A percentile compares a stretch with the other conserved stretches of the same genome.
Evolutionary conservation across 1,140 invertebrate species (phyloP).

Genomic region (Brachionus paranguensis): DNA sequence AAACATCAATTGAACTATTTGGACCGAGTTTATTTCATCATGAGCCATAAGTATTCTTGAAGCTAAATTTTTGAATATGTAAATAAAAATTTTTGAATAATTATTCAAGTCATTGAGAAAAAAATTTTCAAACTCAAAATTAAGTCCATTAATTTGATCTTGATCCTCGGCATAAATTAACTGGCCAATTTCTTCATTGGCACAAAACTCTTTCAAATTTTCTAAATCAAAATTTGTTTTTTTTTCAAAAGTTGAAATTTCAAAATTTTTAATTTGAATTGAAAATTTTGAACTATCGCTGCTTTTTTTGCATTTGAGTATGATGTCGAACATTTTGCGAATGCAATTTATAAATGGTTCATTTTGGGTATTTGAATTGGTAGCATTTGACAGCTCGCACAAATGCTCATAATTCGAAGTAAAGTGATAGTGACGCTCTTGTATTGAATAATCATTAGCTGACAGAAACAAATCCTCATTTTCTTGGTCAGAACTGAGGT

Average conservation of each 20-base stretch:
- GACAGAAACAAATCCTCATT: constrained; percentile 21
- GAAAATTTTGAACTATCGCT: neutral
- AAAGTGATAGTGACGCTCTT: constrained; percentile 25
- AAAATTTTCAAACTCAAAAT: neutral
- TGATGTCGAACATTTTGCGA: neutral
- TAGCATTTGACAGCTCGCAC: neutral
- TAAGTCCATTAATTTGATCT: neutral
- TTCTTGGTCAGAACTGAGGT: neutral
- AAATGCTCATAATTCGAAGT: constrained; percentile 17
- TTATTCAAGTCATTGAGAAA: neutral
- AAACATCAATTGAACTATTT: neutral
- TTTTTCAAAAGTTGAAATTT: neutral
- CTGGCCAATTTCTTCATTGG: neutral
- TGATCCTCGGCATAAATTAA: neutral
- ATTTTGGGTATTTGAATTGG: neutral
- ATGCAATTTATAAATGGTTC: neutral
- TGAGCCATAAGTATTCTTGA: neutral
- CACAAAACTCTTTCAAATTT: neutral
- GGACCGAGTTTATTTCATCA: constrained; percentile 25
- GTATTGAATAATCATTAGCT: neutral
- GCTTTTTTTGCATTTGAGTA: neutral
- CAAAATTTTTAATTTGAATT: constrained; percentile 13
- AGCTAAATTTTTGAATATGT: neutral
- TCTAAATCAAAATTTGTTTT: neutral
- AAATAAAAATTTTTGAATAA: constrained; percentile 16